Evolutionary conservation across 1,140 invertebrate genomes (phyloP), one percentile per base, ranked within the genome.

Genomic region (Bombus haemorrhoidalis): DNA sequence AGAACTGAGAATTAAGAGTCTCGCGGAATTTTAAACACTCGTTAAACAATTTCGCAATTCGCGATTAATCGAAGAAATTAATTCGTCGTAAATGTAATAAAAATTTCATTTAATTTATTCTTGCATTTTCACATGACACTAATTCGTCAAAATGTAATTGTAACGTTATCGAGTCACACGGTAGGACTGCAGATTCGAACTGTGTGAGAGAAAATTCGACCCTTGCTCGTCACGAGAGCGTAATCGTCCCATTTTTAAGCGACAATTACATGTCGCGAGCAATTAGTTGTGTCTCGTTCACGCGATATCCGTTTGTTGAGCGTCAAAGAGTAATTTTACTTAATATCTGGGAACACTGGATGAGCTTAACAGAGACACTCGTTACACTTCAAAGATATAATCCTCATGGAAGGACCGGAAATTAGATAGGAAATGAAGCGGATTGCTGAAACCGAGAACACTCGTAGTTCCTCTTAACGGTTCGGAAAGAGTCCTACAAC

Each of bases 351-450:
- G 83, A 88, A 89, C 85, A 83, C 74, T 80, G 79, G 32, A 79
- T 66, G 76, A 41, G 37, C 15, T 73, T 76, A 81, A 66, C 78
- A 71, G 57, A 37, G 66, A 69, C 41, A 59, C 34, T 78, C n/a
- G 34, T 53, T 28, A 71, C 76, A 86, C 77, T 89, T 81, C 59
- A 41, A 78, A 89, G 85, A 84, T 80, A 75, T 87, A 84, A 87
- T 90, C 76, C 72, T n/a, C 62, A 41, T 47, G 74, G 72, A n/a
- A 90, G 77, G 81, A 59, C 57, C 85, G 88, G 89, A 89, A 90
- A 90, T 90, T 89, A 89, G 88, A 82, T 73, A 87, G 89, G 89
- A 90, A 90, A 90, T 87, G 89, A 89, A 84, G 78, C 88, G 74
- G 79, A 89, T 76, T 76, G 71, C 37, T 79, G 80, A 89, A 89